These are phyloP conservation scores for Suricata suricatta DNA, from an alignment of 2,113 vertebrate genomes.

Conservation along the genomic window DNA sequence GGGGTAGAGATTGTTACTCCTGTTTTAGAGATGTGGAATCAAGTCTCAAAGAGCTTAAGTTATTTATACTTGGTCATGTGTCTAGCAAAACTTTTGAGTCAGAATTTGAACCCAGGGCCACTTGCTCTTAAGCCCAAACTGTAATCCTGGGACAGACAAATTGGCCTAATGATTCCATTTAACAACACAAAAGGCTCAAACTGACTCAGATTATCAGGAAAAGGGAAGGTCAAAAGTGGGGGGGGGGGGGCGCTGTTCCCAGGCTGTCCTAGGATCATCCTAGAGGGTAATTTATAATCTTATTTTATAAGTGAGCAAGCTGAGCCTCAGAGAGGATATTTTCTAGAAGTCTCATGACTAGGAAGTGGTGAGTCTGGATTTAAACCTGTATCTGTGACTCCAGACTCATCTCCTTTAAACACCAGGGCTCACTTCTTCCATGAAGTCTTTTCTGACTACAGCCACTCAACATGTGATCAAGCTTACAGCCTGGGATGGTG, in stretches of 20 bases:
- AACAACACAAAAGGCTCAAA: background rate
- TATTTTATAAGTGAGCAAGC: background rate
- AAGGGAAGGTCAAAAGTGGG: background rate
- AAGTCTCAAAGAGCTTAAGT: background rate
- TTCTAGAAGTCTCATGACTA: background rate
- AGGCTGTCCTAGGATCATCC: background rate
- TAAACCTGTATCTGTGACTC: background rate
- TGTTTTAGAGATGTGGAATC: background rate
- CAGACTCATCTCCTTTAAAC: background rate
- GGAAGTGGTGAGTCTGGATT: background rate
- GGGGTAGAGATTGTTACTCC: background rate
- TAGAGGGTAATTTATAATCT: background rate
- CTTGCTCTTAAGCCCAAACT: background rate
- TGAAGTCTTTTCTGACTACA: background rate
- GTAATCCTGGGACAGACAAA: background rate
- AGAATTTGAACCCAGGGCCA: background rate
- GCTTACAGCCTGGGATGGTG: background rate
- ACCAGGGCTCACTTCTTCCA: background rate
- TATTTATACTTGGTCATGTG: background rate
- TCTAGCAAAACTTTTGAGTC: background rate
- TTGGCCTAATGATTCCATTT: background rate
- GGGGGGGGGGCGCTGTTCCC: background rate
- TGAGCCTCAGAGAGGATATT: background rate
- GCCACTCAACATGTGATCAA: background rate
- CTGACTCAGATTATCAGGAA: constrained; percentile 43